Evolutionary conservation across 2,113 vertebrate species (phyloP), one percentile per base, ranked within the genome.

Genomic region (Oenanthe oenanthe): DNA sequence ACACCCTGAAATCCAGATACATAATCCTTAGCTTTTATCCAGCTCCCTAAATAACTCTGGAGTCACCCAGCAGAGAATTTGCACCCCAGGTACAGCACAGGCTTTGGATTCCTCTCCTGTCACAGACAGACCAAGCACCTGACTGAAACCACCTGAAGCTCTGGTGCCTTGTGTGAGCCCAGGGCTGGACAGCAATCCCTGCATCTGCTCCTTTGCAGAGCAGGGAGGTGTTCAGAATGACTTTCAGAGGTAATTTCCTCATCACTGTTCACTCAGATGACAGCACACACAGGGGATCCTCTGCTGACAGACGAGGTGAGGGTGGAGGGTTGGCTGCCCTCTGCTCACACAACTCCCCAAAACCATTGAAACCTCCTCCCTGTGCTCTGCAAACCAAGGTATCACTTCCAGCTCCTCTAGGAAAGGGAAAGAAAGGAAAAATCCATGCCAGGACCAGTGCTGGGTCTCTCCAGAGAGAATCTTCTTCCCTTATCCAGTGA

Each of bases 71-170:
- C 28, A 54, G 38, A 71, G 24, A 71, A 60, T 60, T 21, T 66
- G 47, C 38, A 43, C 66, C 85, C 48, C 60, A 43, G 29, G 42
- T 2, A 22, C 12, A 42, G 61, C n/a, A 21, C 29, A 47, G 73
- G 66, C 20, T 70, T 56, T 76, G 77, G 24, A 29, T 54, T 89
- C 31, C 54, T 83, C 43, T 54, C 50, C 63, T 36, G 34, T 36
- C 34, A 36, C 34, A 36, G 34, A 36, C 42, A 71, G n/a, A 84
- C 3, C 40, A 50, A 40, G 32, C 14, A 21, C 81, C 45, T 34
- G 22, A 57, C 7, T 0, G 0, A 45, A 86, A 38, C 20, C 31
- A 42, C 38, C n/a, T 6, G 29, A 34, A 61, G 28, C 0, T 0
- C 4, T 6, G 17, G 48, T 3, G 22, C 21, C 31, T 36, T 3